phyloP scores from a whole-genome alignment of 2,888 invertebrate genomes.

The Lithophane semibrunnea region DNA sequence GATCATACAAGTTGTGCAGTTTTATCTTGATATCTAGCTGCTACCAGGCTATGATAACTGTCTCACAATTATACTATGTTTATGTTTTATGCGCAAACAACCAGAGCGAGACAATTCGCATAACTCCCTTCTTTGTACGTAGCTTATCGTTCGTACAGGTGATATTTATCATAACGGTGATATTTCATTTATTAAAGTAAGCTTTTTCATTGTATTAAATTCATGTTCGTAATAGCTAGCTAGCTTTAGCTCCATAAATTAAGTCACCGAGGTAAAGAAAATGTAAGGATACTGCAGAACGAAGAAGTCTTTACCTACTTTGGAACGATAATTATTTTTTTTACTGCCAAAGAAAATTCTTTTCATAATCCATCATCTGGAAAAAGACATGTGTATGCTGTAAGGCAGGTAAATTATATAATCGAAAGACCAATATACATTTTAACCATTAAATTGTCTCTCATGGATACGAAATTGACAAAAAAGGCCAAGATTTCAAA shows the following conservation, averaged over 20 bases:
- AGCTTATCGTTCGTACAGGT: slow-evolving; percentile 13
- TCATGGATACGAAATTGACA: not conserved
- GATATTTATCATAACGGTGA: slow-evolving; percentile 8
- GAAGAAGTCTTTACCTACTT: not conserved
- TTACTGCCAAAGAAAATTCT: not conserved
- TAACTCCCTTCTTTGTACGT: slow-evolving; percentile 46
- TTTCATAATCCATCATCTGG: not conserved
- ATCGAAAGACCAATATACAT: not conserved
- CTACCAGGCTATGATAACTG: slow-evolving; percentile 17
- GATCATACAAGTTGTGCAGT: not conserved
- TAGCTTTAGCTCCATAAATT: not conserved
- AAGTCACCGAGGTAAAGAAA: too few species aligned
- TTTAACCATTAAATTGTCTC: not conserved
- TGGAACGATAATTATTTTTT: not conserved
- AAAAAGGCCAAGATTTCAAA: not conserved
- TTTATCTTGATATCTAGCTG: not conserved
- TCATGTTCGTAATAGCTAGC: not conserved
- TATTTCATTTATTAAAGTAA: not conserved
- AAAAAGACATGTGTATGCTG: too few species aligned
- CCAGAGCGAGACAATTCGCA: slow-evolving; percentile 51
- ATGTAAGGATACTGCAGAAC: not conserved
- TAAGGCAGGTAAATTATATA: too few species aligned
- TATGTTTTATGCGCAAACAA: slow-evolving; percentile 31
- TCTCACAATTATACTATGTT: slow-evolving; percentile 34
- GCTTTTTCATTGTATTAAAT: not conserved